Percentiles rank a stretch among this genome's conserved stretches.
These are phyloP conservation scores for Hyla sarda DNA, from an alignment of 2,113 vertebrate genomes.

Conservation along the genomic window DNA sequence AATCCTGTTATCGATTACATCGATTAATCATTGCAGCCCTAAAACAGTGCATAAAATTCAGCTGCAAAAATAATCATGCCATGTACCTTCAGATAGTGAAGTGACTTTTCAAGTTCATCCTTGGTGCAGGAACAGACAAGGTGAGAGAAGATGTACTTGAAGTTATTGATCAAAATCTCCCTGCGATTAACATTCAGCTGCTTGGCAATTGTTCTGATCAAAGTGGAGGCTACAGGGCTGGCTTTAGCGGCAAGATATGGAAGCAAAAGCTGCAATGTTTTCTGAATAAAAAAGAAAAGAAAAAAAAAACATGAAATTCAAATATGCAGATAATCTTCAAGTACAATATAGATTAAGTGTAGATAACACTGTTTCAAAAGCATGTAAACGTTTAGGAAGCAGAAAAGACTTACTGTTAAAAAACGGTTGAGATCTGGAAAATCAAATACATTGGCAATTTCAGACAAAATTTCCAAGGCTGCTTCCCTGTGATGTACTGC, in stretches of 20 bases:
- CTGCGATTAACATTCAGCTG: conserved; percentile 92
- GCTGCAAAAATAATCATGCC: not conserved
- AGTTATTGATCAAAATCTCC: conserved; percentile 97
- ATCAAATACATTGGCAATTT: conserved; percentile 96
- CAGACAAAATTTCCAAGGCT: conserved; percentile 89
- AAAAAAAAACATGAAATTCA: not conserved
- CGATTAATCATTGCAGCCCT: no score
- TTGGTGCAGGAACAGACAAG: conserved; percentile 97
- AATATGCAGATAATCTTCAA: not conserved
- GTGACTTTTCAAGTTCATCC: conserved; percentile 90
- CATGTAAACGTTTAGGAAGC: not conserved
- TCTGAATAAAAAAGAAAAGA: conserved; percentile 72
- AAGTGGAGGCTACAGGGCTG: conserved; percentile 86
- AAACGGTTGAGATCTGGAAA: conserved; percentile 96
- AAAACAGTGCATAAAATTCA: not conserved
- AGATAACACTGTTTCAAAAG: not conserved
- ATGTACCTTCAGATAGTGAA: conserved; percentile 96
- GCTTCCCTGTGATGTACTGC: conserved; percentile 89
- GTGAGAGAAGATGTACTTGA: conserved; percentile 98
- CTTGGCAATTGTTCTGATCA: conserved; percentile 94
- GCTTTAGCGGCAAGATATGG: conserved; percentile 96
- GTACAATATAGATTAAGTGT: not conserved
- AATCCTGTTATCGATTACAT: no score
- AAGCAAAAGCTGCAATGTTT: conserved; percentile 91
- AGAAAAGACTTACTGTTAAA: conserved; percentile 80